These are phyloP conservation scores for Hepsetus odoe DNA, from an alignment of 2,113 vertebrate species.

Conservation along the genomic window DNA sequence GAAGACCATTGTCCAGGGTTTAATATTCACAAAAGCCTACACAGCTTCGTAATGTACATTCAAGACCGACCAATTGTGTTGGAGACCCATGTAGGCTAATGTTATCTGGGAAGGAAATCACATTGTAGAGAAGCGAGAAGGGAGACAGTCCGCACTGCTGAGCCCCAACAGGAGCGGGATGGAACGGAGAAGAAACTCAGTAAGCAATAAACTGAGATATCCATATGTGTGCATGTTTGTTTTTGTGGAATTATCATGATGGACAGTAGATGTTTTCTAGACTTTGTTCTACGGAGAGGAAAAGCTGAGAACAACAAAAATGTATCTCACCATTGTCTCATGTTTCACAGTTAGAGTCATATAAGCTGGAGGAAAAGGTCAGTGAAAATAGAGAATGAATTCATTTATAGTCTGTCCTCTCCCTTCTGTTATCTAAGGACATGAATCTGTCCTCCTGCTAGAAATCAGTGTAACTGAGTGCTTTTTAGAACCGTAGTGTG, in stretches of 20 bases:
- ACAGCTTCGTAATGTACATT: conserved; percentile 1
- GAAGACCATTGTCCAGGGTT: background rate
- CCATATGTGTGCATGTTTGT: conserved; percentile 31
- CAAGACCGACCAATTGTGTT: conserved; percentile 10
- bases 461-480: conserved; percentile 43
- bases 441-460: conserved; percentile 42
- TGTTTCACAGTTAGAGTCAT: conserved; percentile 69
- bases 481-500: conserved; percentile 44
- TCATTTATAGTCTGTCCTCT: conserved; percentile 57
- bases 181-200: background rate
- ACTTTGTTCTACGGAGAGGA: background rate
- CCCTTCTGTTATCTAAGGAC: conserved; percentile 48
- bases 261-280: background rate
- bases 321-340: conserved; percentile 69
- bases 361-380: conserved; percentile 54
- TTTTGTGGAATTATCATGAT: conserved; percentile 34
- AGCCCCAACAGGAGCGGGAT: background rate
- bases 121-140: conserved; percentile 23
- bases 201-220: conserved; percentile 21
- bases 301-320: conserved; percentile 29
- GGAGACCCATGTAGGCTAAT: conserved; percentile 8
- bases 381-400: conserved; percentile 55
- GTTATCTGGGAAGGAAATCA: conserved; percentile 18
- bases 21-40: background rate
- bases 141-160: conserved; percentile 1